These are phyloP conservation scores for Alloscopus bannaensis DNA, from an alignment of 2,888 invertebrate species.

Conservation along the genomic window DNA sequence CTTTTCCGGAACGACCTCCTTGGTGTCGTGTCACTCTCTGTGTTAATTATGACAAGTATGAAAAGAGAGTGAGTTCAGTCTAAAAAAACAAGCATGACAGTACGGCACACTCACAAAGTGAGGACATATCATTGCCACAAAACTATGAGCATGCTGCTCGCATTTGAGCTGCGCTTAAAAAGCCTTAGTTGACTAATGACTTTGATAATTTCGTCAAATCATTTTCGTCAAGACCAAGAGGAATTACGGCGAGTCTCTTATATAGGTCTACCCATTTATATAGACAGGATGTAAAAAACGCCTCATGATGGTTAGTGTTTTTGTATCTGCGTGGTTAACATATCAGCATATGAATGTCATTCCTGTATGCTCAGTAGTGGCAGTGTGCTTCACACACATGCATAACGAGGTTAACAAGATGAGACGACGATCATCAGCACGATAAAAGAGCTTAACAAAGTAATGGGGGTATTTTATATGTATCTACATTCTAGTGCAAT, in stretches of 20 bases:
- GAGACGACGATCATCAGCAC: conserved; percentile 30
- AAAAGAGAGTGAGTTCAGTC: no score
- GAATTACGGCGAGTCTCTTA: no score
- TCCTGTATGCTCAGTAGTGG: background rate
- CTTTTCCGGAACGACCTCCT: conserved; percentile 40
- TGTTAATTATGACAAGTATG: conserved; percentile 43
- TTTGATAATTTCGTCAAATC: conserved; percentile 32
- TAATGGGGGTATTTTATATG: background rate
- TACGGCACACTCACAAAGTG: no score
- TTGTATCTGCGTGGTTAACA: background rate
- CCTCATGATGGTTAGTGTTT: background rate
- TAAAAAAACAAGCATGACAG: no score
- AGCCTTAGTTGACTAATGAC: conserved; percentile 43
- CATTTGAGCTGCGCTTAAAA: conserved; percentile 11
- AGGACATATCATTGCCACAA: no score
- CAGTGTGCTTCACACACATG: background rate
- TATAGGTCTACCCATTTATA: no score
- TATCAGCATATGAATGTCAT: background rate
- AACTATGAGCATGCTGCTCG: background rate
- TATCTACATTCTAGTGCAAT: background rate
- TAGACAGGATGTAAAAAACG: no score
- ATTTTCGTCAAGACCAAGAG: background rate
- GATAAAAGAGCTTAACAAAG: conserved; percentile 5
- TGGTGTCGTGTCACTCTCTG: conserved; percentile 37
- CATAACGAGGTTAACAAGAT: conserved; percentile 46